These are phyloP conservation scores for Corythoichthys intestinalis DNA, from an alignment of 2,113 vertebrate species.

Conservation along the genomic window DNA sequence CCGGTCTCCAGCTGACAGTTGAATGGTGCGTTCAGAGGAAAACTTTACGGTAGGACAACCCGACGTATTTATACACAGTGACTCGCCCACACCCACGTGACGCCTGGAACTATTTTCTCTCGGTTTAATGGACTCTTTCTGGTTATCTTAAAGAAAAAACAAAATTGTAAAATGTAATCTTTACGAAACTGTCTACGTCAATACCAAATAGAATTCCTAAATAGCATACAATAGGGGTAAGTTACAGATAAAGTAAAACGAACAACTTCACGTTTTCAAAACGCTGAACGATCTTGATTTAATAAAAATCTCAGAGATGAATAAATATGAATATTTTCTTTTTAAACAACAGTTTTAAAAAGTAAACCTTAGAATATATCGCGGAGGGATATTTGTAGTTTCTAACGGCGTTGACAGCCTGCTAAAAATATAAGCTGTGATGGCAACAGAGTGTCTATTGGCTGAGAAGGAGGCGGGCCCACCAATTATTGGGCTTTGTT, in stretches of 20 bases:
- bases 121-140: slow-evolving; percentile 14
- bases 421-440: slow-evolving; percentile 89
- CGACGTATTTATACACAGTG: slow-evolving; percentile 75
- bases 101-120: slow-evolving; percentile 69
- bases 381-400: slow-evolving; percentile 60
- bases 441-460: slow-evolving; percentile 92
- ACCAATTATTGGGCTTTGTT: slow-evolving; percentile 49
- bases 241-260: neutral
- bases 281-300: neutral
- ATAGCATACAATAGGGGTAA: neutral
- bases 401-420: slow-evolving; percentile 26
- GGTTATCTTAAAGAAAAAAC: neutral
- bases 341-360: neutral
- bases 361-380: slow-evolving; percentile 10
- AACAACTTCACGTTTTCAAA: neutral
- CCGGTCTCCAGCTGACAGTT: slow-evolving; percentile 37
- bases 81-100: slow-evolving; percentile 68
- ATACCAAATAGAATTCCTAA: neutral
- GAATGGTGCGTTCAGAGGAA: slow-evolving; percentile 44
- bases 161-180: neutral
- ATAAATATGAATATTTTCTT: neutral
- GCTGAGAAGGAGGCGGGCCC: slow-evolving; percentile 47
- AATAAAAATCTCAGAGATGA: neutral
- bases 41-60: slow-evolving; percentile 76
- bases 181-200: neutral